A percentile compares a stretch with the other conserved stretches of the same genome.
Conservation (phyloP, 2,113 vertebrate genomes). For the Ascaphus truei region DNA sequence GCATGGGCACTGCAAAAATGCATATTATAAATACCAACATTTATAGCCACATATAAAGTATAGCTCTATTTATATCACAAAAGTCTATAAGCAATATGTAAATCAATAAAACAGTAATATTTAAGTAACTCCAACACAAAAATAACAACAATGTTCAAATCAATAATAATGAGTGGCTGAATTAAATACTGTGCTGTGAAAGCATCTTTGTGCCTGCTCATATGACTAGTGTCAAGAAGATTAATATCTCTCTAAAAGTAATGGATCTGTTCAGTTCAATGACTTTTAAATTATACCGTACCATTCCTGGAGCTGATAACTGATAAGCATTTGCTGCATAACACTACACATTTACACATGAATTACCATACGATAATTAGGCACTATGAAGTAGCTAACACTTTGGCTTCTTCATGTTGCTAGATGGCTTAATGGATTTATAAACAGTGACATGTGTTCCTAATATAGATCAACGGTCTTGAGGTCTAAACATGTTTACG, state of each 20-base stretch:
- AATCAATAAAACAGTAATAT: slow-evolving; percentile 57
- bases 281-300: slow-evolving; percentile 43
- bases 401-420: slow-evolving; percentile 6
- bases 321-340: slow-evolving; percentile 20
- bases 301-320: slow-evolving; percentile 22
- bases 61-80: slow-evolving; percentile 45
- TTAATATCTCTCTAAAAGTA: slow-evolving; percentile 59
- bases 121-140: slow-evolving; percentile 58
- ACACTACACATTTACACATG: slow-evolving; percentile 30
- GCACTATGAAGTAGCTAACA: slow-evolving; percentile 4
- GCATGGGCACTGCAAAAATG: too few relatives aligned
- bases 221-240: slow-evolving; percentile 66
- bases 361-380: slow-evolving; percentile 33
- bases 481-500: neutral
- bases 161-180: slow-evolving; percentile 65
- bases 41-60: too few relatives aligned
- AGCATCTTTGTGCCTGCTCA: slow-evolving; percentile 60
- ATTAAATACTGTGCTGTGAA: slow-evolving; percentile 52
- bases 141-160: slow-evolving; percentile 49
- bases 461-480: neutral
- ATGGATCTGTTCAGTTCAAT: slow-evolving; percentile 54
- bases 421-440: slow-evolving; percentile 15
- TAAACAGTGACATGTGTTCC: neutral
- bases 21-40: too few relatives aligned
- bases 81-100: slow-evolving; percentile 33